Evolutionary conservation across 2,888 invertebrate genomes (phyloP).

Genomic region (Drosophila subquinaria): DNA sequence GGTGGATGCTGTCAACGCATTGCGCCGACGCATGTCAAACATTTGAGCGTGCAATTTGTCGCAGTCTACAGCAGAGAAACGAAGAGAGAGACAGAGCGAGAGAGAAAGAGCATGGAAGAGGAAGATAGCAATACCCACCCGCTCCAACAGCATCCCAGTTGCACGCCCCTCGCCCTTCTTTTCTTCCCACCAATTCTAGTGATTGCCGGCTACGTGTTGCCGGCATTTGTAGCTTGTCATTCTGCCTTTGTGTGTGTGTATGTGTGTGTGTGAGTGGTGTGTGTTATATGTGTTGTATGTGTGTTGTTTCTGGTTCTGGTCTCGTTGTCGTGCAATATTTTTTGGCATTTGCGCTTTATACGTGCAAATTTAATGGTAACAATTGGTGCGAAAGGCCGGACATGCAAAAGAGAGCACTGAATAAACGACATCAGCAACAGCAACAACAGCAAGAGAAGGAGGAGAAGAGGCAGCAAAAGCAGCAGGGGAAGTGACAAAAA

Average conservation of each 20-base stretch:
- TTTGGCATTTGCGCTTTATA: slow-evolving; percentile 76
- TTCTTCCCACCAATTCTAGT: slow-evolving; percentile 49
- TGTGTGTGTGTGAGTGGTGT: slow-evolving; percentile 25
- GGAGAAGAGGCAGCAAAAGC: background rate
- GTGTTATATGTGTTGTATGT: slow-evolving; percentile 38
- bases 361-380: slow-evolving; percentile 79
- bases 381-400: slow-evolving; percentile 81
- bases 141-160: slow-evolving; percentile 42
- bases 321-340: slow-evolving; percentile 73
- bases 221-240: slow-evolving; percentile 73
- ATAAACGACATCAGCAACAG: slow-evolving; percentile 55
- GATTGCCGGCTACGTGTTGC: slow-evolving; percentile 79
- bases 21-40: slow-evolving; percentile 80
- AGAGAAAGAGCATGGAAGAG: slow-evolving; percentile 23
- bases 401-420: slow-evolving; percentile 62
- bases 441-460: slow-evolving; percentile 5
- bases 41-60: slow-evolving; percentile 79
- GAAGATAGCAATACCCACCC: slow-evolving; percentile 43
- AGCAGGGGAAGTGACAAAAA: slow-evolving; percentile 7
- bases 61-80: slow-evolving; percentile 47
- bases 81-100: slow-evolving; percentile 6
- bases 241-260: slow-evolving; percentile 28
- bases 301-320: slow-evolving; percentile 36
- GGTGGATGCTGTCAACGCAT: slow-evolving; percentile 66
- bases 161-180: slow-evolving; percentile 1